Base-by-base conservation (phyloP, 2,888 invertebrate species). In the Hemaris fuciformis region DNA sequence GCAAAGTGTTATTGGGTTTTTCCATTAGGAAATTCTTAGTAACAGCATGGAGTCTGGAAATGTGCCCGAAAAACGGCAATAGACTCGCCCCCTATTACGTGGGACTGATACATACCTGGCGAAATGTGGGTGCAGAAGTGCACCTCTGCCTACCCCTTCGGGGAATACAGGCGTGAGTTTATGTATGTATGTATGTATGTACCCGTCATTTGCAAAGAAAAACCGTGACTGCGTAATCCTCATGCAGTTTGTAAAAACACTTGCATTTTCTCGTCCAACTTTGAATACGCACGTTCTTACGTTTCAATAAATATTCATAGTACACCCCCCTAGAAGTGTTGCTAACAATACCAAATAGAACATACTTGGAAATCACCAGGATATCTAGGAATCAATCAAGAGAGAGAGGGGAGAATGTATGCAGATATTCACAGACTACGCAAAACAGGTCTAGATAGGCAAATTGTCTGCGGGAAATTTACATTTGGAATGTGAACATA, bases 261-360 rank as follows among this genome's bases (percentile, higher is more conserved):
- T n/a, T 13, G 48, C 27, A 27, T 15, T 53, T 31, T 31, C 38
- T 31, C 20, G 43, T 20, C 38, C 38, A 43, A 31, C 59, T 46
- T 31, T 59, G 59, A 59, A 64, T 62, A 45, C 8, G 8, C 48
- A 27, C 27, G 18, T 53, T 27, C 27, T 53, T 53, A 31, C 25
- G 22, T 6, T 7, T 23, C 65, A 69, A 72, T 70, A 71, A 71
- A 71, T 72, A 72, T 69, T 63, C 68, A 68, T 65, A 62, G 66
- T 59, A 62, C 58, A 60, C 65, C 62, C 62, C 64, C 60, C 53
- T 31, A 0, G 31, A 31, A 31, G 59, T 61, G 46, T 59, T 59
- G 62, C 18, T 45, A 64, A 69, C 69, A 72, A 69, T 68, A 65
- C 66, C 67, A 62, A 65, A 73, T 65, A 69, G 76, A 77, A 76